Evolutionary conservation across 2,113 vertebrate genomes (phyloP), one percentile per base, ranked within the genome.

Genomic region (Crotalus helleri): DNA sequence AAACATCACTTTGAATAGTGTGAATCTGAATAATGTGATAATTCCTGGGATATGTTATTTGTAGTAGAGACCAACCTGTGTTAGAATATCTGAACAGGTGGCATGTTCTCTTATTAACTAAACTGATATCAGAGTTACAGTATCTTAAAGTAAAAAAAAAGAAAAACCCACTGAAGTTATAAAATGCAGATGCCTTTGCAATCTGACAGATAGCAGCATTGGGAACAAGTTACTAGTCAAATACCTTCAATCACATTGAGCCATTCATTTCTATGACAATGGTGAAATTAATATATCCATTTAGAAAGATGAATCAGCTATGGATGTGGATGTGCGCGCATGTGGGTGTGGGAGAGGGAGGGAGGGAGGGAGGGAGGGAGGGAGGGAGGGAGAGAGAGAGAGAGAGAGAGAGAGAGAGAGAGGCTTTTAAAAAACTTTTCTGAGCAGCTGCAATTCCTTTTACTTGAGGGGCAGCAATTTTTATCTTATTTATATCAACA

Each of bases 1-100:
- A 81, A 81, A 39, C 17, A 81, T 81, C 5, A 81, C 17, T 81
- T 81, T 81, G 33, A 81, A 81, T 81, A 81, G 33, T 39, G 33
- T 81, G 74, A 81, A 81, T 81, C 10, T 44, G 19, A 81, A 81
- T 81, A 81, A 39, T 44, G 74, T 81, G 74, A 81, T 17, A 39
- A 44, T 81, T 21, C n/a, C 5, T 81, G 33, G 17, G 74, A 81
- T 39, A 9, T 44, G 33, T 81, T 81, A 81, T 44, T 44, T 44
- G 33, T 9, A 81, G n/a, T 33, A 81, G 74, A 81, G 33, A 44
- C 33, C 74, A 8, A 81, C 74, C 74, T 81, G 61, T 19, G 61
- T 92, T 64, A 81, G 49, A 74, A 92, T 89, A 57, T 95, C 10
- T 94, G n/a, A 91, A 24, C 39, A 93, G 17, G 26, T 64, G 81